A percentile compares a stretch with the other conserved stretches of the same genome.
phyloP scores from a whole-genome alignment of 2,797 vertebrate genomes.

The Acipenser oxyrinchus region DNA sequence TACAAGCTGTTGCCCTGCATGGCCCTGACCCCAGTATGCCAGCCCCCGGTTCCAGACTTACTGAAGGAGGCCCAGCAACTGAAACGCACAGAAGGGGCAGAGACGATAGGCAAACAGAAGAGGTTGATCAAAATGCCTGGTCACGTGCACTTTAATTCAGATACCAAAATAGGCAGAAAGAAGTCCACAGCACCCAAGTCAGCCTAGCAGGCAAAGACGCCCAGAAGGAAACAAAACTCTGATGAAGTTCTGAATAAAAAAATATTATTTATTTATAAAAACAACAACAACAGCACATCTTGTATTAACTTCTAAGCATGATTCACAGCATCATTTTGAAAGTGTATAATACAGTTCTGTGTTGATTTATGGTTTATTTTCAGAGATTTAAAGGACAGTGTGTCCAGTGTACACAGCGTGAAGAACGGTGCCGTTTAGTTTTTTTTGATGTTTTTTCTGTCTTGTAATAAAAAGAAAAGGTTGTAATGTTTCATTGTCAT shows the following conservation, averaged over 20 bases:
- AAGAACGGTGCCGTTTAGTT: too few species aligned
- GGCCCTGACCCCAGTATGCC: conserved; percentile 6
- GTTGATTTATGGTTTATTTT: too few species aligned
- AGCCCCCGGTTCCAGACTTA: conserved; percentile 1
- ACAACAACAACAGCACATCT: not conserved
- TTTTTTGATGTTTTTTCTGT: not conserved
- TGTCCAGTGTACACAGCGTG: too few species aligned
- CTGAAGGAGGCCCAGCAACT: conserved; percentile 16
- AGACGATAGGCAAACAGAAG: conserved; percentile 12
- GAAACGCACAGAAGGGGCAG: conserved; percentile 10
- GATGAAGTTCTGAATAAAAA: not conserved
- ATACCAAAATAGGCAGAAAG: not conserved
- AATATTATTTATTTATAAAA: not conserved
- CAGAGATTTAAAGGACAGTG: too few species aligned
- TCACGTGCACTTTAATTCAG: not conserved
- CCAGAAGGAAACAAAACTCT: not conserved
- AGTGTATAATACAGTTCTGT: too few species aligned
- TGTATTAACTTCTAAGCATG: too few species aligned
- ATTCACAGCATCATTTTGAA: too few species aligned
- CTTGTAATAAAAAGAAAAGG: not conserved
- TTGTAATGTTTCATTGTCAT: not conserved
- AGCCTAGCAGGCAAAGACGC: not conserved
- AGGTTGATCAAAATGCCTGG: not conserved
- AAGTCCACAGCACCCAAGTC: not conserved
- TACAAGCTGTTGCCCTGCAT: conserved; percentile 9